phyloP scores from a whole-genome alignment of 2,888 invertebrate species.

The Acleris holmiana region DNA sequence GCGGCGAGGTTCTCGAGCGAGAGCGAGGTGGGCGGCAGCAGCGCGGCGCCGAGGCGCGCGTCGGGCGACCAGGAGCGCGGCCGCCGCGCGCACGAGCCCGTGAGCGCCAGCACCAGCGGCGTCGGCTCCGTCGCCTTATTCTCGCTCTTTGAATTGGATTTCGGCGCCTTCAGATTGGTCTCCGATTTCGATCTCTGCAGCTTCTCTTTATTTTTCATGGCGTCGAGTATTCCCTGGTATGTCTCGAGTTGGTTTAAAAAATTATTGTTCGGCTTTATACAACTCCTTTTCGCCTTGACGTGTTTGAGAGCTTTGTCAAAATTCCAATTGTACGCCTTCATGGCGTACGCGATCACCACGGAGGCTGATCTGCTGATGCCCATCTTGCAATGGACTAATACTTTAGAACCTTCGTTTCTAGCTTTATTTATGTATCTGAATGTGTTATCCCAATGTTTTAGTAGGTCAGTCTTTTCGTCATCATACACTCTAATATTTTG shows the following conservation, averaged over 20 bases:
- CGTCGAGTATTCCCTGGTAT: slow-evolving; percentile 97
- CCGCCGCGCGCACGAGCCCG: slow-evolving; percentile 73
- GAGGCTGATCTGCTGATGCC: slow-evolving; percentile 99
- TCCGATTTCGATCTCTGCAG: slow-evolving; percentile 96
- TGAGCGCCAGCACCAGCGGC: slow-evolving; percentile 84
- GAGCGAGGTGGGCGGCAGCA: slow-evolving; percentile 86
- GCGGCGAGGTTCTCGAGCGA: slow-evolving; percentile 88
- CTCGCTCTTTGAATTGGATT: slow-evolving; percentile 80
- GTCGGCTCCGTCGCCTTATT: slow-evolving; percentile 85
- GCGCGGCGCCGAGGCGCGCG: slow-evolving; percentile 84
- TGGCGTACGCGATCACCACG: slow-evolving; percentile 98
- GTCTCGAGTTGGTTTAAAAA: slow-evolving; percentile 97
- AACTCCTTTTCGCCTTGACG: slow-evolving; percentile 95
- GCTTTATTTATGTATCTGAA: slow-evolving; percentile 98
- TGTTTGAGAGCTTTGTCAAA: slow-evolving; percentile 94
- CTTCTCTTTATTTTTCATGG: slow-evolving; percentile 97
- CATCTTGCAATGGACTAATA: slow-evolving; percentile 99
- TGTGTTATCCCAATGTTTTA: slow-evolving; percentile 99
- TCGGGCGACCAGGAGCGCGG: slow-evolving; percentile 91
- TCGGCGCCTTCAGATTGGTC: slow-evolving; percentile 92
- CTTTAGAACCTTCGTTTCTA: slow-evolving; percentile 94
- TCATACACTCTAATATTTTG: slow-evolving; percentile 98
- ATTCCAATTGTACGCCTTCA: slow-evolving; percentile 98
- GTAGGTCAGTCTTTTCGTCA: slow-evolving; percentile 97
- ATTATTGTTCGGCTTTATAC: slow-evolving; percentile 98